Conservation (phyloP, 2,888 invertebrate genomes). For the Machimus rusticus region DNA sequence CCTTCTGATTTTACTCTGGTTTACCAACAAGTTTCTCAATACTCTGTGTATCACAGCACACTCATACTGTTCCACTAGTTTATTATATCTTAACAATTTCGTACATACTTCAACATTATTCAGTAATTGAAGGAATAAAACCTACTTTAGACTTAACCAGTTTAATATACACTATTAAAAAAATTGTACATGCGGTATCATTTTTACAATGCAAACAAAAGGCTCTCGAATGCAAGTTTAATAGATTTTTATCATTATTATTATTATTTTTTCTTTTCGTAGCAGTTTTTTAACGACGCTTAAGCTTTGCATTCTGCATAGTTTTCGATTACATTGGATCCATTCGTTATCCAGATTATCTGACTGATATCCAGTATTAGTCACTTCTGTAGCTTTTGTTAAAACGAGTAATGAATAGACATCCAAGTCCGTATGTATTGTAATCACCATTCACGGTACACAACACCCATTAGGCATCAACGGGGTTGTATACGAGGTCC, state of each 20-base stretch:
- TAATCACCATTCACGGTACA: slow-evolving; percentile 17
- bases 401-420: not conserved
- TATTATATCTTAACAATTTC: slow-evolving; percentile 11
- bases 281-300: not conserved
- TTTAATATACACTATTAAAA: slow-evolving; percentile 39
- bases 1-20: not conserved
- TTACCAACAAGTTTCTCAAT: not conserved
- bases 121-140: slow-evolving; percentile 14
- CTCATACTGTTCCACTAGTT: not conserved
- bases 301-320: slow-evolving; percentile 23
- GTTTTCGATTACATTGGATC: slow-evolving; percentile 26
- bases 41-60: not conserved
- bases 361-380: slow-evolving; percentile 39
- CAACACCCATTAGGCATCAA: slow-evolving; percentile 39
- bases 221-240: not conserved
- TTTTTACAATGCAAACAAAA: slow-evolving; percentile 41
- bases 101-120: not conserved
- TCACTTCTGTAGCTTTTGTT: slow-evolving; percentile 26
- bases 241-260: not conserved
- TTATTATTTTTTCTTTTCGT: not conserved
- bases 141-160: slow-evolving; percentile 35
- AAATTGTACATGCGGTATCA: slow-evolving; percentile 40
- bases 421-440: not conserved
- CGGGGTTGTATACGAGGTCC: slow-evolving; percentile 50
- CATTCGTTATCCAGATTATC: slow-evolving; percentile 14